Conservation (phyloP, 1,140 invertebrate species). For the Drosophila azteca region DNA sequence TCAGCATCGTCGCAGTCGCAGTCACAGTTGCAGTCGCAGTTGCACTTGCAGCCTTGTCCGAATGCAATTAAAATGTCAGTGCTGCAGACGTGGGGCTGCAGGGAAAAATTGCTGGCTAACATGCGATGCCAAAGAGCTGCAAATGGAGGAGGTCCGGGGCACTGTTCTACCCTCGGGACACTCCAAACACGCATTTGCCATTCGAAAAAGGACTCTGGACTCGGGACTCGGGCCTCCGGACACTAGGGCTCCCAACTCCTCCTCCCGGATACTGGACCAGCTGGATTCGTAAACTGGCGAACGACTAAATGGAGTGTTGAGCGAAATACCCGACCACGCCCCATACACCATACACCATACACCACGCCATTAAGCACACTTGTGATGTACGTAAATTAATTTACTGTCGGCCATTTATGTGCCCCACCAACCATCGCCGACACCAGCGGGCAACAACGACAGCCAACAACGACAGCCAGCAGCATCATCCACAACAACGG, state of each 20-base stretch:
- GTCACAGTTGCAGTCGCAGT: constrained; percentile 35
- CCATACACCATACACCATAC: constrained; percentile 29
- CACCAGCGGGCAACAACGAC: background rate
- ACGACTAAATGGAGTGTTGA: constrained; percentile 15
- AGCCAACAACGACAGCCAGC: background rate
- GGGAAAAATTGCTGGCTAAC: constrained; percentile 50
- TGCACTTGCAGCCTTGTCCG: constrained; percentile 50
- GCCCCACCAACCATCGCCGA: constrained; percentile 21
- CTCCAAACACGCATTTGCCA: constrained; percentile 65
- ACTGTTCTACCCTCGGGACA: constrained; percentile 12
- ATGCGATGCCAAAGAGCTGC: constrained; percentile 45
- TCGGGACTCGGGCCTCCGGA: background rate
- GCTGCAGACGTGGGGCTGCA: constrained; percentile 13
- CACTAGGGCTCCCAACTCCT: constrained; percentile 7
- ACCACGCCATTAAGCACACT: constrained; percentile 70
- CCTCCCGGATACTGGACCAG: background rate
- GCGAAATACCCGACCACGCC: constrained; percentile 34
- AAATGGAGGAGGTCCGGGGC: constrained; percentile 13
- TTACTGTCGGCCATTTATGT: constrained; percentile 74
- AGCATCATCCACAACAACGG: background rate
- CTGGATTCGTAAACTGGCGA: constrained; percentile 42
- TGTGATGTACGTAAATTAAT: constrained; percentile 79
- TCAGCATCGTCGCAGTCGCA: constrained; percentile 7
- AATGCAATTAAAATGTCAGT: constrained; percentile 79
- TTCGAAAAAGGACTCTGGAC: constrained; percentile 33